phyloP scores from a whole-genome alignment of 2,113 vertebrate species.

The Pleuronectes platessa region DNA sequence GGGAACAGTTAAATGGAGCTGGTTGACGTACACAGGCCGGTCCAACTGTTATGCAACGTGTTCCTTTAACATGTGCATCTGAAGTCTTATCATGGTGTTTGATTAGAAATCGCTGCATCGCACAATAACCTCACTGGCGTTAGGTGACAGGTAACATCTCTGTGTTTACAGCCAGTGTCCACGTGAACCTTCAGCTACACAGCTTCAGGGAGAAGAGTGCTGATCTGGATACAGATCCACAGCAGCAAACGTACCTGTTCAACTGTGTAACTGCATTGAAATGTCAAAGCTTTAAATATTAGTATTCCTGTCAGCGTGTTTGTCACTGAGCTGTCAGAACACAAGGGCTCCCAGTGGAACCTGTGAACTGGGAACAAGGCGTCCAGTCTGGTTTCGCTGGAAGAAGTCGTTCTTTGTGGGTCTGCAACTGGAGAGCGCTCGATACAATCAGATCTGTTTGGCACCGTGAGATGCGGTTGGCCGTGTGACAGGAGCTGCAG shows the following conservation, averaged over 20 bases:
- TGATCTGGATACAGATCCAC: too few relatives aligned
- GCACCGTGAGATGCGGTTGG: constrained; percentile 18
- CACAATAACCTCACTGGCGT: background rate
- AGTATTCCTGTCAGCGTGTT: background rate
- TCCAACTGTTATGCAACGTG: too few relatives aligned
- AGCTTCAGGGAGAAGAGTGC: too few relatives aligned
- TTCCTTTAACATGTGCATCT: constrained; percentile 28
- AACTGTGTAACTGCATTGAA: too few relatives aligned
- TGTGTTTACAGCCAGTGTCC: too few relatives aligned
- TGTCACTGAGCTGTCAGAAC: background rate
- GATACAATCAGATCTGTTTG: constrained; percentile 56
- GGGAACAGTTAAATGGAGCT: background rate
- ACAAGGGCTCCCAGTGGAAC: constrained; percentile 12
- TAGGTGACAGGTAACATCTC: too few relatives aligned
- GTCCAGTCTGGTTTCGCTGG: constrained; percentile 12
- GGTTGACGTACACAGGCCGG: background rate
- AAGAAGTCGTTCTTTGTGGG: constrained; percentile 28
- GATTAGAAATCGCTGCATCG: constrained; percentile 11
- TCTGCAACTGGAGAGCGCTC: constrained; percentile 10
- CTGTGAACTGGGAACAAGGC: constrained; percentile 33
- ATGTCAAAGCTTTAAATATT: background rate
- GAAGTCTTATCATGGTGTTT: constrained; percentile 10
- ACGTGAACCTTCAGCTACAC: too few relatives aligned
- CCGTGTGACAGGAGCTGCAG: constrained; percentile 22
- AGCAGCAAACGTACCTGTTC: too few relatives aligned